A percentile compares a stretch with the other conserved stretches of the same genome.
These are phyloP conservation scores for Hemicordylus capensis DNA, from an alignment of 2,113 vertebrate species.

Conservation along the genomic window DNA sequence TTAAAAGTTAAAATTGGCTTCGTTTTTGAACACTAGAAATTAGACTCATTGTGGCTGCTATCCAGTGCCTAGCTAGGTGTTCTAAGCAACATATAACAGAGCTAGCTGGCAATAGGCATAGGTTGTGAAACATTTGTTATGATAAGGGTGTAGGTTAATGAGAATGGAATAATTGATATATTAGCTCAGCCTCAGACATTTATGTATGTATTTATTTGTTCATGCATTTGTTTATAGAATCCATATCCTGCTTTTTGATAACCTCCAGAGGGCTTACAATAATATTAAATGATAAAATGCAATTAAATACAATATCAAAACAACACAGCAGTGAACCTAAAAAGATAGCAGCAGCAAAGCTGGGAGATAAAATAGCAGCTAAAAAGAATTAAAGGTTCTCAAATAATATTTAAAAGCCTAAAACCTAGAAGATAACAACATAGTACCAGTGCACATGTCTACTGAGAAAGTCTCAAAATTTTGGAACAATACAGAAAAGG, in stretches of 20 bases:
- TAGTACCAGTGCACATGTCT: background rate
- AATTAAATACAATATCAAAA: background rate
- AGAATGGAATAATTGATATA: background rate
- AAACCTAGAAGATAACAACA: background rate
- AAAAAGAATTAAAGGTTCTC: background rate
- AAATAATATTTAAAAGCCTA: too few species aligned
- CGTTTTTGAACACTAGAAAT: slow-evolving; percentile 8
- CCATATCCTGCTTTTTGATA: background rate
- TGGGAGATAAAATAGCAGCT: background rate
- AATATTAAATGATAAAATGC: background rate
- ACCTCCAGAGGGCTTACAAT: background rate
- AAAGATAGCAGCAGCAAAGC: background rate
- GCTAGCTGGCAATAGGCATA: background rate
- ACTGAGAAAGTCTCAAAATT: background rate
- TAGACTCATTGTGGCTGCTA: background rate
- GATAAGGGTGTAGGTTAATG: background rate
- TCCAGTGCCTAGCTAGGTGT: background rate
- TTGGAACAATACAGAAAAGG: background rate
- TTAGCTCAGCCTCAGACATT: background rate
- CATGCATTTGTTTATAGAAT: background rate
- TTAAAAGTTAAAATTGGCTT: slow-evolving; percentile 34
- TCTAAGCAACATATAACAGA: background rate
- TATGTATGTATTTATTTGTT: background rate
- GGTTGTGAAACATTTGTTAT: background rate
- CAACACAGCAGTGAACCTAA: background rate